Evolutionary conservation across 23 tunicate genomes (phyloP).

Genomic region (Ciona savignyi): DNA sequence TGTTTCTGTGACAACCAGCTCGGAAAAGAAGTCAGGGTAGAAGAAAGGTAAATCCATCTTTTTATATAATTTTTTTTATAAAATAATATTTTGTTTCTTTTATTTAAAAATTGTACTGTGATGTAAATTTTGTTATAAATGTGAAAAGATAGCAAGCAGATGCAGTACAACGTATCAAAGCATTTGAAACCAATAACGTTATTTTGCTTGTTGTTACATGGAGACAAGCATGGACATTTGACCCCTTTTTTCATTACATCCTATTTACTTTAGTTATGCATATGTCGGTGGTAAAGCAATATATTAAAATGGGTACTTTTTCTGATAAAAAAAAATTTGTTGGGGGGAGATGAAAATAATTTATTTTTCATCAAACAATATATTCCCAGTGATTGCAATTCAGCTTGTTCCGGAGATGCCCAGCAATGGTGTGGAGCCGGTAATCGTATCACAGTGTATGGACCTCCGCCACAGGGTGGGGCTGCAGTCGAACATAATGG

Average conservation of each 20-base stretch:
- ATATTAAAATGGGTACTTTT: too few species aligned
- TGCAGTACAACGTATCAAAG: too few species aligned
- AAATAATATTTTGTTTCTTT: neutral
- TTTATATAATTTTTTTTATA: neutral
- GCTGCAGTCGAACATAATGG: constrained; percentile 41
- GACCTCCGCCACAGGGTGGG: constrained; percentile 33
- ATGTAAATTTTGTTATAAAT: neutral
- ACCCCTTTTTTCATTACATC: too few species aligned
- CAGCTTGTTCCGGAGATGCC: constrained; percentile 26
- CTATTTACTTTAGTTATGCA: too few species aligned
- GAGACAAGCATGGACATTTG: too few species aligned
- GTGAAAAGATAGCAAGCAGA: neutral
- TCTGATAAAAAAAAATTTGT: too few species aligned
- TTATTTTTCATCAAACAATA: too few species aligned
- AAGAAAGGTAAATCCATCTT: constrained; percentile 8
- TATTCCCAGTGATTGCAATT: constrained; percentile 22
- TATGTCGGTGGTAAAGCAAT: too few species aligned
- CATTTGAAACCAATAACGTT: too few species aligned
- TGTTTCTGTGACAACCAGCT: constrained; percentile 29
- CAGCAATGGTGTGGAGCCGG: constrained; percentile 24
- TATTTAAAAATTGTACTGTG: neutral
- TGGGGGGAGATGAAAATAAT: too few species aligned
- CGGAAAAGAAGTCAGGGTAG: constrained; percentile 10
- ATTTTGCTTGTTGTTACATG: too few species aligned
- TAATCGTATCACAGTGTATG: constrained; percentile 16